Evolutionary conservation across 2,113 vertebrate species (phyloP), one percentile per base, ranked within the genome.

Genomic region (Ammospiza caudacuta): DNA sequence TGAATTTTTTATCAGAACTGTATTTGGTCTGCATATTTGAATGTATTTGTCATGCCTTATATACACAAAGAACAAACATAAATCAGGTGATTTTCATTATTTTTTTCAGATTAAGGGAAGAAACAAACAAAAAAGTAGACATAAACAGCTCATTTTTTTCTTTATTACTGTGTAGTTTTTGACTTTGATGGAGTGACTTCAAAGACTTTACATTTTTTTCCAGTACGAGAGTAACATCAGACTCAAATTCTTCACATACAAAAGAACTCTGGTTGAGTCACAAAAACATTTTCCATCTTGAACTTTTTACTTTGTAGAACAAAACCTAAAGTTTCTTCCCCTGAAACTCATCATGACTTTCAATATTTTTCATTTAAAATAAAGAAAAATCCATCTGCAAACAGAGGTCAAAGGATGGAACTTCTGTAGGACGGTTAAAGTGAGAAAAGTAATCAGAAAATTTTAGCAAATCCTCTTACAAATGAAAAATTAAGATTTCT

Each of bases 1-100:
- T 96, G 73, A 97, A 90, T 95, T 96, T 94, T 97, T 97, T 68
- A 94, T 96, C 61, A 92, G 33, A 61, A 44, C 37, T 83, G 57
- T 92, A n/a, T 89, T 95, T 95, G 92, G 83, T 68, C 86, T 93
- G 49, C 39, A 72, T 88, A 92, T 96, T 89, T 83, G 6, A 92
- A 86, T 83, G 83, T 63, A 44, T 96, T 95, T 95, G 44, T 94
- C 66, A 75, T 89, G 68, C 57, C 72, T 93, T 75, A 89, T 72
- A 23, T 43, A 37, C 72, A 84, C 41, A 93, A 68, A 92, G 76
- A 95, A 64, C 37, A 90, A 82, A 66, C 75, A 47, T 49, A 94
- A 95, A 90, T 87, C 72, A 78, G 64, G 72, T 92, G 9, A 83
- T 73, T 95, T 92, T 92, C 76, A 35, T 81, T 95, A 33, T 84